Evolutionary conservation across 2,797 vertebrate species (phyloP).

Genomic region (Acanthornis magna): DNA sequence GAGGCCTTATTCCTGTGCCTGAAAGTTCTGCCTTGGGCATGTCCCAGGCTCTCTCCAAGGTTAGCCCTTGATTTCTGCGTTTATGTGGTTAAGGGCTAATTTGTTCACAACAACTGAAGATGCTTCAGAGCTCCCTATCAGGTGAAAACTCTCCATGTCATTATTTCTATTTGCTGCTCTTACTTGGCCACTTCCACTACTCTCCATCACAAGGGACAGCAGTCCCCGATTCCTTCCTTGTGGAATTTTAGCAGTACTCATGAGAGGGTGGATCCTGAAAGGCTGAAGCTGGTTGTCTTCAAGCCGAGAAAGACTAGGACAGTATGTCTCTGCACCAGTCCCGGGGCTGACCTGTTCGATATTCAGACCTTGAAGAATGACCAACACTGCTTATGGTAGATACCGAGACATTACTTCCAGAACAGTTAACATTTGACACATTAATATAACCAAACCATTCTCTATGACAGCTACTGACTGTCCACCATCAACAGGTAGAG

Average conservation of each 20-base stretch:
- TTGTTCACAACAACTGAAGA: background rate
- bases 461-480: background rate
- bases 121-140: background rate
- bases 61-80: background rate
- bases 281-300: background rate
- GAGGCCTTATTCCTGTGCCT: background rate
- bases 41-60: background rate
- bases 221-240: background rate
- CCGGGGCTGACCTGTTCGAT: background rate
- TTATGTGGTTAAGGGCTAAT: background rate
- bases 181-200: background rate
- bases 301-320: background rate
- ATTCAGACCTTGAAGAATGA: background rate
- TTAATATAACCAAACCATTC: background rate
- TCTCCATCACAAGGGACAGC: background rate
- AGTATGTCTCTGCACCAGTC: background rate
- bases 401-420: background rate
- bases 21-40: background rate
- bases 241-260: background rate
- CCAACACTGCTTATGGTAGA: background rate
- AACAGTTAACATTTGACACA: background rate
- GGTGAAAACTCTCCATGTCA: background rate
- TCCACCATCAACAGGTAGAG: background rate
- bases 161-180: background rate
- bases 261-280: background rate